These are phyloP conservation scores for Felis chaus DNA, from an alignment of 2,113 vertebrate species.

Conservation along the genomic window DNA sequence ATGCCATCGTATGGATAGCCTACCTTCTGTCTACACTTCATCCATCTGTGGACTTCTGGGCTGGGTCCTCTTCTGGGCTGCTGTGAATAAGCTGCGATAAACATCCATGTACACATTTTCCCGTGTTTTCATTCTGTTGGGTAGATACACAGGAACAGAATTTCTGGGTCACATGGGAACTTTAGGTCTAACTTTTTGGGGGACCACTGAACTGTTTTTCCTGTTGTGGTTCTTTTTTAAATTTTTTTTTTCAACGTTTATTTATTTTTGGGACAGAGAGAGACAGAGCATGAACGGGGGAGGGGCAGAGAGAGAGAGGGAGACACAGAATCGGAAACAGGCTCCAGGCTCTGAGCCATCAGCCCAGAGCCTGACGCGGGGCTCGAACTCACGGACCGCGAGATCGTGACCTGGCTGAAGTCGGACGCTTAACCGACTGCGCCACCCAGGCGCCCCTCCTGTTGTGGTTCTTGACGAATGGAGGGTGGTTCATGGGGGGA, in stretches of 20 bases:
- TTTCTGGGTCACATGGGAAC: neutral
- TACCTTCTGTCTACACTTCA: accelerated
- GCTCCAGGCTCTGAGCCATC: too few species aligned
- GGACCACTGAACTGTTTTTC: neutral
- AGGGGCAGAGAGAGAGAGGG: too few species aligned
- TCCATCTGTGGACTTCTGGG: neutral
- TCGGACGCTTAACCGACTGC: too few species aligned
- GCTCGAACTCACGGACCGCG: too few species aligned
- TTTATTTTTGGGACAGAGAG: too few species aligned
- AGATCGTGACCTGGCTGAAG: too few species aligned
- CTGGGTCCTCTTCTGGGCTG: neutral
- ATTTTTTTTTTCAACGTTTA: too few species aligned
- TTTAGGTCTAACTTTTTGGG: neutral
- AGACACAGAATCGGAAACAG: too few species aligned
- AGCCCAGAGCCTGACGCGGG: too few species aligned
- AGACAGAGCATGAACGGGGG: too few species aligned
- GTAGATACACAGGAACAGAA: neutral
- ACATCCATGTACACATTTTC: neutral
- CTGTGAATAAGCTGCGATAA: neutral
- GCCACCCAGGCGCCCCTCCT: too few species aligned
- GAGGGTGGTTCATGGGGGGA: too few species aligned
- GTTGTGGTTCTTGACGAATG: neutral
- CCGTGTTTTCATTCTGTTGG: neutral
- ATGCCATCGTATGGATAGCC: accelerated
- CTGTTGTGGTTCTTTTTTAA: neutral